A percentile compares a stretch with the other conserved stretches of the same genome.
Conservation (phyloP, 2,797 vertebrate species). For the Tenualosa ilisha region DNA sequence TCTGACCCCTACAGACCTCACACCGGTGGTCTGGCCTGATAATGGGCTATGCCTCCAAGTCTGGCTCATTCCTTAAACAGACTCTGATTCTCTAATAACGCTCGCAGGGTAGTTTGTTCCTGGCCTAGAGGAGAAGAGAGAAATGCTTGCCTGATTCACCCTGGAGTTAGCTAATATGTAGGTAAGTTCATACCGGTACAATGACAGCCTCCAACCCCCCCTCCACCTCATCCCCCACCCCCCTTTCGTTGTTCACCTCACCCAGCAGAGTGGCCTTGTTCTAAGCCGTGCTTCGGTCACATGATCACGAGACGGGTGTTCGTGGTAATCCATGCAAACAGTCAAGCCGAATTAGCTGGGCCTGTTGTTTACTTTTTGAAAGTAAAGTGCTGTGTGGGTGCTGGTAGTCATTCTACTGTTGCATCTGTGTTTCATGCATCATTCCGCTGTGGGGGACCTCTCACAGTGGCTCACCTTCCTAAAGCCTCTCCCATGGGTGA, state of each 20-base stretch:
- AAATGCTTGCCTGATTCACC: neutral
- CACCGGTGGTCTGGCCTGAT: neutral
- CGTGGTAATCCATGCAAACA: constrained; percentile 28
- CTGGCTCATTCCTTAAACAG: neutral
- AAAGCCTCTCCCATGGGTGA: neutral
- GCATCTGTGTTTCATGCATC: neutral
- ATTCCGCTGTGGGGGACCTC: neutral
- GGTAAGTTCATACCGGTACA: neutral
- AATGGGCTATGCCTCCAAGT: neutral
- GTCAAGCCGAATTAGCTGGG: constrained; percentile 40
- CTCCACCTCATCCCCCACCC: neutral
- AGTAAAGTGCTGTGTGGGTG: neutral
- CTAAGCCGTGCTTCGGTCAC: constrained; percentile 24
- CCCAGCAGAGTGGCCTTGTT: constrained; percentile 4
- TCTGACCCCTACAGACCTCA: neutral
- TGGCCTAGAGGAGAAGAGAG: neutral
- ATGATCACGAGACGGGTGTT: constrained; percentile 24
- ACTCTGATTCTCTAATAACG: neutral
- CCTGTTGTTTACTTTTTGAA: constrained; percentile 29
- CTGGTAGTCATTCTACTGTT: neutral
- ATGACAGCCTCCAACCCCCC: neutral
- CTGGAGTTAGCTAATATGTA: neutral
- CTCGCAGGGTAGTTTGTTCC: neutral
- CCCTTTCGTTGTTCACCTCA: neutral
- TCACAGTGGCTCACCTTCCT: neutral